Percentiles rank a stretch among this genome's conserved stretches.
Evolutionary conservation across 1,140 invertebrate genomes (phyloP).

Genomic region (Gyrodactylus bullatarudis): DNA sequence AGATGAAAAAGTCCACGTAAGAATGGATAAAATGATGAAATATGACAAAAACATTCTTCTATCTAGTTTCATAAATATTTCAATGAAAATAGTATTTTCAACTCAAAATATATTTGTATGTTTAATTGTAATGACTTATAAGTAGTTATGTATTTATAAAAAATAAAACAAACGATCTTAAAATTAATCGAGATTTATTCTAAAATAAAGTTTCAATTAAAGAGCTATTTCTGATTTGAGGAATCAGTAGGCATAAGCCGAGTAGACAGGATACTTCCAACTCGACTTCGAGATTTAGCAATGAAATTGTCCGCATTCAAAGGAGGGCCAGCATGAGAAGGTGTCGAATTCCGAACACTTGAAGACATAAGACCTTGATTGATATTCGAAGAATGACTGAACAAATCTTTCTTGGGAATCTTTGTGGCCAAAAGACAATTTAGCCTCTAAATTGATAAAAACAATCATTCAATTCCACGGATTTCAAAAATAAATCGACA

Average conservation of each 20-base stretch:
- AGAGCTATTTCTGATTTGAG: not conserved
- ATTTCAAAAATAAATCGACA: not conserved
- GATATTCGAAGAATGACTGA: no score
- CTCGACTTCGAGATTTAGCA: not conserved
- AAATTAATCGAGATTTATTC: not conserved
- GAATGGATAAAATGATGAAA: no score
- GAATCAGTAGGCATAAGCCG: not conserved
- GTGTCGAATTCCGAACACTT: not conserved
- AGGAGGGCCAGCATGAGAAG: not conserved
- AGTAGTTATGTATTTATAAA: not conserved
- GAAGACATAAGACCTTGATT: not conserved
- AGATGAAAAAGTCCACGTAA: no score
- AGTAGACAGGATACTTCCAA: not conserved
- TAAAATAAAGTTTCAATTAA: not conserved
- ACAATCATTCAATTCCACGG: not conserved
- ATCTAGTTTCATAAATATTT: not conserved
- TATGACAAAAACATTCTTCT: no score
- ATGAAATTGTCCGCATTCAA: not conserved
- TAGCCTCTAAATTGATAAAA: not conserved
- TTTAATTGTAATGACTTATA: not conserved
- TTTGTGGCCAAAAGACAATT: not conserved
- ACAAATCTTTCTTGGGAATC: not conserved
- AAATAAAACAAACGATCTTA: not conserved
- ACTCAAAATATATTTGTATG: not conserved
- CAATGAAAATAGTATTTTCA: not conserved